Percentiles rank a stretch among this genome's conserved stretches.
phyloP scores from a whole-genome alignment of 1,140 invertebrate species.

The Dendrolimus punctatus region DNA sequence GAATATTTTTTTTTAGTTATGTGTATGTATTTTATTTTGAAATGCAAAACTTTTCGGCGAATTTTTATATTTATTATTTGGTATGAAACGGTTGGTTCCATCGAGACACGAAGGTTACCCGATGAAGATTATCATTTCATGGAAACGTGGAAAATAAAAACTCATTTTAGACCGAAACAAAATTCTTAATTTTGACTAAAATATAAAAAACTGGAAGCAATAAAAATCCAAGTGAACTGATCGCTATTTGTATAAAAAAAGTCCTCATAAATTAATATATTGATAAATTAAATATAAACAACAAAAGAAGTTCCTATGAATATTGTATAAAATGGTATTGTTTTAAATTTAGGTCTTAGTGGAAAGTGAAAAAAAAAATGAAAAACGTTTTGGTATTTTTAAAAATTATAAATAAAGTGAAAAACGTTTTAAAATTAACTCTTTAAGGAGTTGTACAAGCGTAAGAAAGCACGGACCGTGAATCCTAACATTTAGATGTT shows the following conservation, averaged over 20 bases:
- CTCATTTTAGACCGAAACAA: conserved; percentile 31
- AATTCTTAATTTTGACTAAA: conserved; percentile 43
- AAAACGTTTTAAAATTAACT: conserved; percentile 35
- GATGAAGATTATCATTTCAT: conserved; percentile 51
- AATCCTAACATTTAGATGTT: conserved; percentile 64
- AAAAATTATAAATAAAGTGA: conserved; percentile 60
- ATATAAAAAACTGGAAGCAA: conserved; percentile 5
- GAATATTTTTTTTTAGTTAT: conserved; percentile 1
- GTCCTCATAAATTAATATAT: conserved; percentile 70
- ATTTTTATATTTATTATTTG: conserved; percentile 42
- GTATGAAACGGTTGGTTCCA: conserved; percentile 44
- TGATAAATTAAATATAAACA: conserved; percentile 67
- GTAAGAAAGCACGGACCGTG: conserved; percentile 59
- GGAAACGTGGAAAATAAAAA: conserved; percentile 53
- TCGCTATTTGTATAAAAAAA: conserved; percentile 70
- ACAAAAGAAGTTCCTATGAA: conserved; percentile 71
- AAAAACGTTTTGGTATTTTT: conserved; percentile 68
- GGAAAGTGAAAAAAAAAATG: conserved; percentile 56
- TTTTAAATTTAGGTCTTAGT: conserved; percentile 71
- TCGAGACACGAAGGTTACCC: conserved; percentile 39
- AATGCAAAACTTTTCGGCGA: conserved; percentile 64
- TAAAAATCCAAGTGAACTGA: conserved; percentile 54
- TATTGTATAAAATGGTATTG: conserved; percentile 69
- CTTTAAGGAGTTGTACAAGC: conserved; percentile 54
- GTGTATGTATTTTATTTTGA: conserved; percentile 26